These are phyloP conservation scores for Grus americana DNA, from an alignment of 2,113 vertebrate genomes.

Conservation along the genomic window DNA sequence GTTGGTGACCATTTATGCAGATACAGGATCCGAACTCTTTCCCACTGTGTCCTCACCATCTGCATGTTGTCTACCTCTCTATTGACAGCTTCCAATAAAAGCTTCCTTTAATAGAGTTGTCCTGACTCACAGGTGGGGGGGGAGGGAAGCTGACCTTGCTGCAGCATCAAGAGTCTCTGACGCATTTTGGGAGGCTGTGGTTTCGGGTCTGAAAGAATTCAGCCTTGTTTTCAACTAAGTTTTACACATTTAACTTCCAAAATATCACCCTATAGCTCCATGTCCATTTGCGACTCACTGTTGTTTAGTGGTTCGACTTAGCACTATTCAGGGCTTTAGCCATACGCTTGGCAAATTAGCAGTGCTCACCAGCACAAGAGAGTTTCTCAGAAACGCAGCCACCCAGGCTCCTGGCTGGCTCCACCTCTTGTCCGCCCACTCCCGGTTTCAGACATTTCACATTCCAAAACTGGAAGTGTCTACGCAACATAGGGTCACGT, in stretches of 20 bases:
- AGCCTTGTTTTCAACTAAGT: constrained; percentile 27
- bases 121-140: constrained; percentile 64
- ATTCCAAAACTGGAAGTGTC: constrained; percentile 68
- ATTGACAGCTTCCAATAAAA: constrained; percentile 53
- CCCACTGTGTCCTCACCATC: neutral
- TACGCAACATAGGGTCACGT: constrained; percentile 42
- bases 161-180: constrained; percentile 58
- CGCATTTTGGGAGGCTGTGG: constrained; percentile 56
- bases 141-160: constrained; percentile 52
- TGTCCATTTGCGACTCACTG: neutral
- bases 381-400: constrained; percentile 56
- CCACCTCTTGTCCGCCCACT: constrained; percentile 63
- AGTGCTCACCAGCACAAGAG: constrained; percentile 34
- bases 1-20: constrained; percentile 1
- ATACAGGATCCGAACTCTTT: constrained; percentile 10
- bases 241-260: constrained; percentile 36
- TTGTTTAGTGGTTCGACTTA: neutral
- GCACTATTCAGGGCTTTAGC: constrained; percentile 2
- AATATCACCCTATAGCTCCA: constrained; percentile 38
- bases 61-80: constrained; percentile 20
- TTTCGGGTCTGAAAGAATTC: constrained; percentile 46
- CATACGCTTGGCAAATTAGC: neutral
- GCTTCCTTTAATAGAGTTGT: constrained; percentile 62
- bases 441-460: constrained; percentile 68
- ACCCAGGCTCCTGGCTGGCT: constrained; percentile 52